Conservation (phyloP, 92 coral and sea anemone genomes). For the Epizoanthus fatuus region DNA sequence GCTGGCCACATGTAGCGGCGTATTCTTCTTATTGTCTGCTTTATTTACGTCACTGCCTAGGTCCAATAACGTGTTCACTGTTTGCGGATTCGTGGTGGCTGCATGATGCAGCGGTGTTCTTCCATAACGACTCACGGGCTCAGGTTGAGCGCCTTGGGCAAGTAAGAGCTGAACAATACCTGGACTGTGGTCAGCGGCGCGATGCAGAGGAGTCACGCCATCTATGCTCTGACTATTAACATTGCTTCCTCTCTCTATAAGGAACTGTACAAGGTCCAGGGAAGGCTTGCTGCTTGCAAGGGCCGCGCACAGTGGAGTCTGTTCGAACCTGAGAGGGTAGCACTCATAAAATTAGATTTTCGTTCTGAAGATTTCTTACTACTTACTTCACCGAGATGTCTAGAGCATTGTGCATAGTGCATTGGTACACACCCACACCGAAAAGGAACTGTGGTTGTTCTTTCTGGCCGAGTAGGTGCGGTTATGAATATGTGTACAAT, state of each 20-base stretch:
- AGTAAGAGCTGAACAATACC: slow-evolving; percentile 11
- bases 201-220: slow-evolving; percentile 17
- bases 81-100: neutral
- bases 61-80: slow-evolving; percentile 5
- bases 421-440: too few relatives aligned
- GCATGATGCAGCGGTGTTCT: slow-evolving; percentile 43
- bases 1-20: slow-evolving; percentile 35
- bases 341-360: too few relatives aligned
- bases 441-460: too few relatives aligned
- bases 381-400: too few relatives aligned
- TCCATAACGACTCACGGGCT: slow-evolving; percentile 26
- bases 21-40: slow-evolving; percentile 10
- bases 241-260: slow-evolving; percentile 4
- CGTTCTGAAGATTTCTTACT: too few relatives aligned
- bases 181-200: slow-evolving; percentile 25
- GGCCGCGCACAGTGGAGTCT: slow-evolving; percentile 10
- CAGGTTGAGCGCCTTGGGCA: slow-evolving; percentile 10
- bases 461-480: too few relatives aligned
- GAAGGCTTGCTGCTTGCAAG: slow-evolving; percentile 3
- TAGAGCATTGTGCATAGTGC: too few relatives aligned
- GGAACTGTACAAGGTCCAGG: slow-evolving; percentile 30
- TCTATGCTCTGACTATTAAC: slow-evolving; percentile 7
- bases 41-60: slow-evolving; percentile 22
- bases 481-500: too few relatives aligned
- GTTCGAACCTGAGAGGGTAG: slow-evolving; percentile 4